phyloP scores from a whole-genome alignment of 23 tunicate genomes.

The Halocynthia aurantium region DNA sequence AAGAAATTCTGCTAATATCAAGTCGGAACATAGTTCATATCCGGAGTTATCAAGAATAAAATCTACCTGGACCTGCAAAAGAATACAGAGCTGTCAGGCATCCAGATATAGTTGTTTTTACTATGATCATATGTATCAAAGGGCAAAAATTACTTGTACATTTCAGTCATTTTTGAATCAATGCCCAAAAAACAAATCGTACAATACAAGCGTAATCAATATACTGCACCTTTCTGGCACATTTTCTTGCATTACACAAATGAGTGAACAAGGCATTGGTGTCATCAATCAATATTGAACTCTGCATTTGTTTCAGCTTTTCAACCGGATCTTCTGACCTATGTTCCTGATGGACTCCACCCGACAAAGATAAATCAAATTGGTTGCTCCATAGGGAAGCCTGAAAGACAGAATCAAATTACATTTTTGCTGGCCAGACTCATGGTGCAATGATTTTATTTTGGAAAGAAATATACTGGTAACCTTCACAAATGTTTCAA shows the following conservation, averaged over 20 bases:
- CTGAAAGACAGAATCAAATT: conserved; percentile 13
- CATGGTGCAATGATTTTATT: not conserved
- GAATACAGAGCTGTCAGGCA: not conserved
- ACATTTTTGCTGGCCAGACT: not conserved
- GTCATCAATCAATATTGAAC: conserved; percentile 35
- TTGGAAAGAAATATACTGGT: not conserved
- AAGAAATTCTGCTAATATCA: conserved; percentile 70
- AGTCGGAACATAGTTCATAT: conserved; percentile 69
- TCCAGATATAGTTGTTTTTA: no score
- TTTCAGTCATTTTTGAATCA: no score
- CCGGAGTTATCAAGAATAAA: conserved; percentile 83
- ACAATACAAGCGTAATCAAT: not conserved
- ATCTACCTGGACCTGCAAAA: conserved; percentile 46
- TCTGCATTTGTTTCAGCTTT: conserved; percentile 24
- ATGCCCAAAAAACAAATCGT: no score
- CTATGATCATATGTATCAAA: no score
- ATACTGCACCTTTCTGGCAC: conserved; percentile 4
- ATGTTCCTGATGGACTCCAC: conserved; percentile 49
- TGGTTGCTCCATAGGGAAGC: conserved; percentile 86
- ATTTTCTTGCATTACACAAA: conserved; percentile 13
- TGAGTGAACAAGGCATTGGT: conserved; percentile 26
- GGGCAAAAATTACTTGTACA: no score
- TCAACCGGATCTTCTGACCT: conserved; percentile 25
- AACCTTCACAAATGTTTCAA: conserved; percentile 61
- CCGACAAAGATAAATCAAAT: conserved; percentile 85